Percentiles rank a stretch among this genome's conserved stretches.
phyloP scores from a whole-genome alignment of 2,888 invertebrate species.

The Chrysolina haemoptera region DNA sequence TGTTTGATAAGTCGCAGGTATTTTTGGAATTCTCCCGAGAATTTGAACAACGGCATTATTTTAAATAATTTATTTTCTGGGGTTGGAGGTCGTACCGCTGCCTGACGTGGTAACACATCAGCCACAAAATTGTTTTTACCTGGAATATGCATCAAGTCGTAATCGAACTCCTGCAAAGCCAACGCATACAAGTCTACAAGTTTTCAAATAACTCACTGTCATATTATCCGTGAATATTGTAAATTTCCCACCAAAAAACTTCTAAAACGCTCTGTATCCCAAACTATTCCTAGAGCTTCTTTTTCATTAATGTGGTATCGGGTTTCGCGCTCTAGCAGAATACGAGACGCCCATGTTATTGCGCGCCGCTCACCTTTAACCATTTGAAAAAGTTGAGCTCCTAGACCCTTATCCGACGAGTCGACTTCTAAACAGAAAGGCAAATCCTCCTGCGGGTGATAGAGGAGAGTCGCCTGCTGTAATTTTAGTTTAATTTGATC shows the following conservation, averaged over 20 bases:
- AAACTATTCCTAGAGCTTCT: constrained; percentile 43
- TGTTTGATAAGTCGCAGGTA: no score
- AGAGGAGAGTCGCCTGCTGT: background rate
- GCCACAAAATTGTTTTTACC: constrained; percentile 39
- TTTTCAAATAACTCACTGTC: constrained; percentile 41
- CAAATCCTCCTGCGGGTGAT: background rate
- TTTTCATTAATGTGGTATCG: constrained; percentile 18
- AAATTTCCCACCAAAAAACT: constrained; percentile 44
- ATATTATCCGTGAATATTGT: constrained; percentile 45
- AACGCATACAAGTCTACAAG: constrained; percentile 42
- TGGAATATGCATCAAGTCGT: constrained; percentile 40
- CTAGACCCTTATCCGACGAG: background rate
- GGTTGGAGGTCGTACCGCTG: background rate
- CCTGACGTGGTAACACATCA: constrained; percentile 33
- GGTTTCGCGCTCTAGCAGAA: no score
- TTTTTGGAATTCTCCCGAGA: background rate
- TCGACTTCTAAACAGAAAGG: background rate
- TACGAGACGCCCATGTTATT: no score
- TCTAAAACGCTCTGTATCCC: constrained; percentile 39
- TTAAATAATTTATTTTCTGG: constrained; percentile 8
- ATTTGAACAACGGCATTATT: background rate
- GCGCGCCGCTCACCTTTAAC: background rate
- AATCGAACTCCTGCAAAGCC: constrained; percentile 49
- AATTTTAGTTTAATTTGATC: background rate
- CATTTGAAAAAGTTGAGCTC: constrained; percentile 5